A percentile compares a stretch with the other conserved stretches of the same genome.
Evolutionary conservation across 2,888 invertebrate genomes (phyloP).

Genomic region (Drosophila pseudotalamancana): DNA sequence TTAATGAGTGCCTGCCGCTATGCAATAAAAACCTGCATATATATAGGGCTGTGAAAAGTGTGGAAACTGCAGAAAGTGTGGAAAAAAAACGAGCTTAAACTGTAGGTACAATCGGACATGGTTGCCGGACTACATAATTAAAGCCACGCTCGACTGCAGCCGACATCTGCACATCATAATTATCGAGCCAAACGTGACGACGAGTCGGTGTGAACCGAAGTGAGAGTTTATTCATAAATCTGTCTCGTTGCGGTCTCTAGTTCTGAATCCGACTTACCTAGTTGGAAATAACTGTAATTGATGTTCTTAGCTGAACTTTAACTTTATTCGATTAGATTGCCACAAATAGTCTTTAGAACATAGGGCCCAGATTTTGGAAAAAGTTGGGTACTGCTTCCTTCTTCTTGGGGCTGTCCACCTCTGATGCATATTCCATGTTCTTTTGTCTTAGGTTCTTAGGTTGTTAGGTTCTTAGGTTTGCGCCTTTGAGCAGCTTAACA

Average conservation of each 20-base stretch:
- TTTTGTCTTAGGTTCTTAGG: conserved; percentile 18
- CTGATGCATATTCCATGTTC: conserved; percentile 15
- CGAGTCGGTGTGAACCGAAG: conserved; percentile 1
- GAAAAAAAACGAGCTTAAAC: conserved; percentile 26
- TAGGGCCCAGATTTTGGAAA: too few species aligned
- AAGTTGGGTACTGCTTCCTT: too few species aligned
- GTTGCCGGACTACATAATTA: conserved; percentile 35
- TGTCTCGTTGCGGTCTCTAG: neutral
- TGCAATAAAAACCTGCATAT: conserved; percentile 43
- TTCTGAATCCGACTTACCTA: neutral
- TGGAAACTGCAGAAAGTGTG: conserved; percentile 28
- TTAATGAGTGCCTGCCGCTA: conserved; percentile 64
- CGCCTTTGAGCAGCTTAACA: conserved; percentile 60
- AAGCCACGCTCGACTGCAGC: conserved; percentile 22
- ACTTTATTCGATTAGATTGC: neutral
- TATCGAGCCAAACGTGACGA: conserved; percentile 14
- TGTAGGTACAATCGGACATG: conserved; percentile 29
- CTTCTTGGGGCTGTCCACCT: too few species aligned
- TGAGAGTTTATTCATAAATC: neutral
- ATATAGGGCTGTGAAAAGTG: conserved; percentile 24
- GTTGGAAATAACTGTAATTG: neutral
- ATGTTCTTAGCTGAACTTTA: neutral
- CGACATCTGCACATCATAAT: conserved; percentile 39
- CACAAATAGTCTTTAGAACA: neutral
- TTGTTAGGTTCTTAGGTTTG: too few species aligned